These are phyloP conservation scores for Frieseomelitta varia DNA, from an alignment of 1,140 invertebrate genomes.

Conservation along the genomic window DNA sequence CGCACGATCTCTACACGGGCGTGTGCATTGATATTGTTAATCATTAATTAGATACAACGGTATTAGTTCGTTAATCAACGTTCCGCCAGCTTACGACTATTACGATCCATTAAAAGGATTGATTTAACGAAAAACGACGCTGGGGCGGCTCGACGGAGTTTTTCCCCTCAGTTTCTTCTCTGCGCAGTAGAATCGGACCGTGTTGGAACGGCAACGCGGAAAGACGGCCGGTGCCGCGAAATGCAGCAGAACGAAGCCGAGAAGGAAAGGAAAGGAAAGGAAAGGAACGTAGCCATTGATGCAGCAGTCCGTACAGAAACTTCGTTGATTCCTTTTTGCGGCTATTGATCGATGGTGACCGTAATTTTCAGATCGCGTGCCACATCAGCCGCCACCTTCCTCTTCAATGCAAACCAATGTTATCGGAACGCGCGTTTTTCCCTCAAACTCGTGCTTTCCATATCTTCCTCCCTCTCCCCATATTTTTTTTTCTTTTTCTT, in stretches of 20 bases:
- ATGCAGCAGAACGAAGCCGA: background rate
- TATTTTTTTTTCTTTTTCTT: background rate
- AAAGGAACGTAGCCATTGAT: conserved; percentile 37
- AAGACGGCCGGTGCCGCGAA: background rate
- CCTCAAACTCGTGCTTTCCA: conserved; percentile 54
- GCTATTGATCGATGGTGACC: conserved; percentile 66
- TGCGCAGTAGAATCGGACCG: background rate
- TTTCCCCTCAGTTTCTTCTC: background rate
- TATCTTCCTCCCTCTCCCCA: conserved; percentile 4
- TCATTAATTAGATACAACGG: conserved; percentile 41
- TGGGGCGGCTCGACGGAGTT: too few relatives aligned
- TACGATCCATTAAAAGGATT: background rate
- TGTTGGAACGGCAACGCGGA: background rate
- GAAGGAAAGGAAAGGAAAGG: background rate
- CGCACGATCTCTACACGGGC: conserved; percentile 50
- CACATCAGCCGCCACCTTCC: conserved; percentile 64
- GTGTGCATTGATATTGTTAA: conserved; percentile 34
- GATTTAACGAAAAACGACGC: background rate
- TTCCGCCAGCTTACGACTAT: background rate
- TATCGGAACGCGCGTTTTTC: conserved; percentile 61
- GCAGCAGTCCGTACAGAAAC: conserved; percentile 34
- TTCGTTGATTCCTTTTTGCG: conserved; percentile 63
- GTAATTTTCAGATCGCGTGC: conserved; percentile 69
- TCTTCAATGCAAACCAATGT: conserved; percentile 60
- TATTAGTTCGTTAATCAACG: conserved; percentile 28